Base-by-base conservation (phyloP, 2,797 vertebrate genomes). In the Diceros bicornis region DNA sequence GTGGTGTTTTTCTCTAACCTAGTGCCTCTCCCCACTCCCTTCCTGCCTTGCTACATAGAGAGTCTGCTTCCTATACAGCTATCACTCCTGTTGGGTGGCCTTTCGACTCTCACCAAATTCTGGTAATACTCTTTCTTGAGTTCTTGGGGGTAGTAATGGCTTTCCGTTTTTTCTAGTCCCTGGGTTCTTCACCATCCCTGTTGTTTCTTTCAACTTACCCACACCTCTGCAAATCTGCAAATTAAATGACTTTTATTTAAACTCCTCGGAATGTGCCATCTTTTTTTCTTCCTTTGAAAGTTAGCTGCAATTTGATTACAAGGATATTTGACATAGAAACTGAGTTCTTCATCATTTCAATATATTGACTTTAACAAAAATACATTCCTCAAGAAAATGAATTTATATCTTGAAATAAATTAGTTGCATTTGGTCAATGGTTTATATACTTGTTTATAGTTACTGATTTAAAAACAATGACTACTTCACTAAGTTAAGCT, bases 361-460 rank as follows among this genome's bases (percentile, higher is more conserved):
- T 95, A 66, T 41, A 47, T n/a, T 18, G 29, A 77, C 47, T 92
- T 85, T 72, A 78, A 92, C 75, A 90, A 52, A 94, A 90, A 5
- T 17, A 16, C 23, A 57, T 55, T 25, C n/a, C 50, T 23, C 55
- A 71, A 71, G 27, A 21, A 92, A 87, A 66, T 77, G 23, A 91
- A 52, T 95, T 75, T 64, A 13, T 62, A 84, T 64, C 62, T 87
- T 90, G 23, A 93, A 96, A 93, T 88, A 66, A 93, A 84, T 62
- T 77, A 66, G 7, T 44, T 77, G 29, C n/a, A 37, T 66, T 21
- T 92, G 61, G 13, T 86, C 75, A 90, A 16, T 44, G 83, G 72
- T 12, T 90, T 79, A 34, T 29, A 41, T 77, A 11, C 21, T 87
- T 93, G 14, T 44, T 82, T 82, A 61, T 69, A 93, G 14, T 71